These are phyloP conservation scores for Megamerina dolium DNA, from an alignment of 2,888 invertebrate species.

Conservation along the genomic window DNA sequence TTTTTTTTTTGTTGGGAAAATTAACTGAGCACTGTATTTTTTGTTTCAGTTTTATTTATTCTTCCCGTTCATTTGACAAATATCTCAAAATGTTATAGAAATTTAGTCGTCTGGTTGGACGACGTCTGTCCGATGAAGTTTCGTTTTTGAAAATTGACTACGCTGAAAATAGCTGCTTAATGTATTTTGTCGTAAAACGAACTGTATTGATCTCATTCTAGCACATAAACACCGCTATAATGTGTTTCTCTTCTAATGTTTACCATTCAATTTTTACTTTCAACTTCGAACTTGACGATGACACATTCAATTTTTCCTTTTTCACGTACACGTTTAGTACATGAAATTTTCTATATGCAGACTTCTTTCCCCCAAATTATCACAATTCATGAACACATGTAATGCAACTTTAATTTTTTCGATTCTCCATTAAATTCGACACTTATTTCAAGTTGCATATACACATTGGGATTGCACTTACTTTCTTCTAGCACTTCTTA, in stretches of 20 bases:
- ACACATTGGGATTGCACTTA: conserved; percentile 18
- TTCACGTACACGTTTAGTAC: conserved; percentile 6
- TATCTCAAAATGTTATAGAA: conserved; percentile 16
- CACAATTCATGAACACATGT: conserved; percentile 4
- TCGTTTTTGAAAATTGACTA: conserved; percentile 9
- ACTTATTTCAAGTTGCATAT: too few species aligned
- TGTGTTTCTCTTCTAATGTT: neutral
- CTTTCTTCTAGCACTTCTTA: too few species aligned
- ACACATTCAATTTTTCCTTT: too few species aligned
- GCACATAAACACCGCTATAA: conserved; percentile 1
- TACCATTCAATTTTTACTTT: conserved; percentile 7
- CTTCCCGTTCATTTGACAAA: conserved; percentile 1
- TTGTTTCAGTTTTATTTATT: too few species aligned
- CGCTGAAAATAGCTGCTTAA: neutral
- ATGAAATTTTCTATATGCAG: too few species aligned
- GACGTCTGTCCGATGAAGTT: conserved; percentile 14
- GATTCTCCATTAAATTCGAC: too few species aligned
- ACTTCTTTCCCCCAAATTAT: conserved; percentile 6
- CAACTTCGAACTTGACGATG: conserved; percentile 17
- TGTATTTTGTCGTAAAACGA: neutral
- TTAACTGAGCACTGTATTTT: too few species aligned
- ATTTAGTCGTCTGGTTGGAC: conserved; percentile 23
- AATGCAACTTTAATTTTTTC: too few species aligned
- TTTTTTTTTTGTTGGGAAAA: neutral
- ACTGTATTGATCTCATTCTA: conserved; percentile 4